Base-by-base conservation (phyloP, 2,113 vertebrate species). In the Stictonetta naevosa region DNA sequence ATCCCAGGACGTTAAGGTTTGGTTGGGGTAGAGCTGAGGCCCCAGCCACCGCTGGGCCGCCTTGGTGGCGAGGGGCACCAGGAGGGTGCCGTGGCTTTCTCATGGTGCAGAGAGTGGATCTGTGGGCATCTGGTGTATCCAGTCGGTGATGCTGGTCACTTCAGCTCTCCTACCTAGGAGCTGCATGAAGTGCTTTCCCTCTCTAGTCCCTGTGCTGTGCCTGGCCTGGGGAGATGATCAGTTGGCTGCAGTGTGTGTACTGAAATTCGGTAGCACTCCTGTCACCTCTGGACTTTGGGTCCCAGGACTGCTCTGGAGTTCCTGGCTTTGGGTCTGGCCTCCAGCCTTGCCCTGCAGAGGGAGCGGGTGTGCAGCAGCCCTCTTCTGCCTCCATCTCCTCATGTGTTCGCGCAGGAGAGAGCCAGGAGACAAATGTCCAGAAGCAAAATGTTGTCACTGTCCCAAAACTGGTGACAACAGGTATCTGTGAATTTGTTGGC, bases 171-270 rank as follows among this genome's bases (percentile, higher is more conserved):
- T 31, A 29, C 42, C 0, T 6, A 6, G 40, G 29, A 72, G 40
- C 66, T 72, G 40, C 1, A 0, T 14, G 6, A 20, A 62, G 33
- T 1, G 22, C 29, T 58, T 67, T 42, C 11, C 33, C 38, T 13
- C 20, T 42, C 29, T 2, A 8, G 15, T 17, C 33, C 50, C 1
- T 38, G 68, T 33, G 77, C 3, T 4, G 29, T 38, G 53, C 28
- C 58, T 50, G 28, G 19, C 28, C 16, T 18, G 59, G 38, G 55
- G 34, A 64, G 0, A 0, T 13, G 38, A 10, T 3, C 0, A 1
- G 23, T 38, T 44, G 4, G 68, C 52, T 23, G 34, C 42, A 50
- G 16, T 3, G 22, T 19, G 17, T 4, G 14, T 73, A 8, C 13
- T 13, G 52, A 68, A 34, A 48, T 19, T 2, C 31, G 21, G 71